Conservation (phyloP, 2,888 invertebrate species). For the Drosophila longiperda region DNA sequence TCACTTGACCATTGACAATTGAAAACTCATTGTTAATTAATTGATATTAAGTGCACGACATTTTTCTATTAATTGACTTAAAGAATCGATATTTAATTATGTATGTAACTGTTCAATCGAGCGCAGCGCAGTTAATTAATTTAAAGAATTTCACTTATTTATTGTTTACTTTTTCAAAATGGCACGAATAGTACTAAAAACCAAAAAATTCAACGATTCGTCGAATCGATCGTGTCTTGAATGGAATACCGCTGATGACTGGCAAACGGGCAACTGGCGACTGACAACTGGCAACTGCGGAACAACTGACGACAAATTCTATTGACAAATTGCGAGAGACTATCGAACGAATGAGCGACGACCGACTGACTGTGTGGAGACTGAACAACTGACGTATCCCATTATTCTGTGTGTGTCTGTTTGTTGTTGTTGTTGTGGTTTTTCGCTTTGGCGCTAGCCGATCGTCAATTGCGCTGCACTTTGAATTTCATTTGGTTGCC, state of each 20-base stretch:
- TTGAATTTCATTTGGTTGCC: constrained; percentile 56
- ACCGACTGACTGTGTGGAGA: constrained; percentile 26
- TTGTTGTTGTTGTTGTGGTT: neutral
- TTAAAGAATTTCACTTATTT: constrained; percentile 63
- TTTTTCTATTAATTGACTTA: constrained; percentile 41
- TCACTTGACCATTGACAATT: constrained; percentile 17
- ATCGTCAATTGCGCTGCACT: constrained; percentile 74
- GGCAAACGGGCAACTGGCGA: constrained; percentile 25
- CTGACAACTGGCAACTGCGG: constrained; percentile 40
- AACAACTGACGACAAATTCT: constrained; percentile 56
- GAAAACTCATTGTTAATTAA: constrained; percentile 41
- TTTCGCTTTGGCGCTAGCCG: constrained; percentile 30
- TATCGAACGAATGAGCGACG: constrained; percentile 41
- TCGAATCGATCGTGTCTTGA: constrained; percentile 54
- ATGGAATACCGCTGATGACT: constrained; percentile 51
- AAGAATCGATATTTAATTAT: constrained; percentile 1
- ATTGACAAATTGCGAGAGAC: constrained; percentile 55
- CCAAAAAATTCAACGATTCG: constrained; percentile 4
- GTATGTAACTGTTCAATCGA: constrained; percentile 40
- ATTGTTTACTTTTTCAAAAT: constrained; percentile 47
- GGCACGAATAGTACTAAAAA: constrained; percentile 19
- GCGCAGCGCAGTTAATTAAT: constrained; percentile 47
- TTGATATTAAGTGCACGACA: constrained; percentile 20
- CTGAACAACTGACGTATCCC: constrained; percentile 20
- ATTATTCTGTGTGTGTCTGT: constrained; percentile 7